These are phyloP conservation scores for Pterostichus madidus DNA, from an alignment of 2,888 invertebrate species.

Conservation along the genomic window DNA sequence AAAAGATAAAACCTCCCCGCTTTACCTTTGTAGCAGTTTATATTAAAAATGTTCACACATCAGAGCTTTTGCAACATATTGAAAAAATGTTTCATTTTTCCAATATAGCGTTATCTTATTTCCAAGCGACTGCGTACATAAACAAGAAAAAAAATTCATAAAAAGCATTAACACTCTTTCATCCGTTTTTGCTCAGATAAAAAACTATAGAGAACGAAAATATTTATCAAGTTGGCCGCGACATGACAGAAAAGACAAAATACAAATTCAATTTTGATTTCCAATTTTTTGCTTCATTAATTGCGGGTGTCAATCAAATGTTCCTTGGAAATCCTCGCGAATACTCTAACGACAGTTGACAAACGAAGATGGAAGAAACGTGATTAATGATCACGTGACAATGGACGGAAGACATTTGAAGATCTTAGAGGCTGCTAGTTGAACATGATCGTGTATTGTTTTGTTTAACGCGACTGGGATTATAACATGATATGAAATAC, in stretches of 20 bases:
- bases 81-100: not conserved
- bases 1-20: not conserved
- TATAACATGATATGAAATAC: not conserved
- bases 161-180: conserved; percentile 6
- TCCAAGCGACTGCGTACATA: not conserved
- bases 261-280: conserved; percentile 25
- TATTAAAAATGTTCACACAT: conserved; percentile 6
- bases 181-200: not conserved
- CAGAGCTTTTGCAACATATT: not conserved
- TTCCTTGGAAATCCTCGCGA: not conserved
- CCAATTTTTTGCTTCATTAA: conserved; percentile 16
- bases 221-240: not conserved
- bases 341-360: too few relatives aligned
- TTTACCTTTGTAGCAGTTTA: not conserved
- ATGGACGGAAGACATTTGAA: not conserved
- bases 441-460: not conserved
- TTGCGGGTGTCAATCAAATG: not conserved
- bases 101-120: conserved; percentile 8
- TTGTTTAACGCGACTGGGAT: not conserved
- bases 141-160: conserved; percentile 15
- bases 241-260: not conserved
- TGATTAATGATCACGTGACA: conserved; percentile 1
- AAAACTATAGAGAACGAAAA: too few relatives aligned
- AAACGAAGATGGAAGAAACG: too few relatives aligned
- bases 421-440: not conserved